Base-by-base conservation (phyloP, 2,797 vertebrate species). In the Odontamblyopus lacepedii region DNA sequence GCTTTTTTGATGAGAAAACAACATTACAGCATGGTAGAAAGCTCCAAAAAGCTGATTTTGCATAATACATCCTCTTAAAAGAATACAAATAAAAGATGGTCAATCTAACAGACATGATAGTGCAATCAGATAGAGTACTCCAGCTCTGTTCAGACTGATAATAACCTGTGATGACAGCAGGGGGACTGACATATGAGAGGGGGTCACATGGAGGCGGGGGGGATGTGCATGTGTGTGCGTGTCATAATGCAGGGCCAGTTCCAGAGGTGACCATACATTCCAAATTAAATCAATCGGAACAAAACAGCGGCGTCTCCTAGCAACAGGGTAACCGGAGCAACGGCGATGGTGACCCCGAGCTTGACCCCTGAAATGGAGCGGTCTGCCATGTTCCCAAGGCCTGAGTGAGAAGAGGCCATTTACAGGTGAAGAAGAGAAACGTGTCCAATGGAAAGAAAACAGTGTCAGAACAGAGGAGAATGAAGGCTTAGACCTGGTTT, bases 241-340 rank as follows among this genome's bases (percentile, higher is more conserved):
- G 53, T 59, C 57, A 59, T 29, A 59, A 29, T 13, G 26, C 4
- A 38, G 56, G 68, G 78, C 78, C 74, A 87, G 86, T 86, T 77
- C 61, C 77, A 62, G 55, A 79, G 86, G 80, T 88, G 82, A 88
- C 56, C 71, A 92, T 91, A 91, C 85, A 88, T 87, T 88, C 86
- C 88, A 93, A 93, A 94, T 93, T 91, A 93, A 93, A 93, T 92
- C 85, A 92, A 91, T 92, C 92, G 88, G 91, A 93, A 93, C 90
- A 93, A 93, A 93, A 86, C 88, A 85, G 27, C 15, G 87, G 87
- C 65, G 94, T 94, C 94, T 92, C 93, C 91, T 92, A 80, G 93
- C 93, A 93, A 94, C 87, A 50, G 85, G 89, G 86, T 87, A 91
- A 91, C 91, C 90, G 78, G 88, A 87, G 88, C 86, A 92, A 93